These are phyloP conservation scores for silkworm (Bombyx mori) DNA, from an alignment of 1,140 invertebrate genomes.

Conservation along the genomic window DNA sequence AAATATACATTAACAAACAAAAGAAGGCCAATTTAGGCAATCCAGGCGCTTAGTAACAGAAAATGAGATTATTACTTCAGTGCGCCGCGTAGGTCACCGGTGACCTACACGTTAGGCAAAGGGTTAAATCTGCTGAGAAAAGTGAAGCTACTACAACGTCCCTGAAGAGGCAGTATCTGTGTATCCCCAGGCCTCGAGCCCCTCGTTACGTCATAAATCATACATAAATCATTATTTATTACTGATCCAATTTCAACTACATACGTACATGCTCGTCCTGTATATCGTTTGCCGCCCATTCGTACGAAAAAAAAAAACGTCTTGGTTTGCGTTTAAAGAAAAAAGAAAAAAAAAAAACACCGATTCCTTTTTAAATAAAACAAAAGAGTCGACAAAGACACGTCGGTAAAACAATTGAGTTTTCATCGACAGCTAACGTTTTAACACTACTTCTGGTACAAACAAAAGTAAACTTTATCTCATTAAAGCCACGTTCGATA, in stretches of 20 bases:
- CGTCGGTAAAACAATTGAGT: slow-evolving; percentile 68
- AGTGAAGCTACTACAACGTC: no score
- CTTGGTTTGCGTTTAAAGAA: slow-evolving; percentile 26
- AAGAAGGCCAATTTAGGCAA: no score
- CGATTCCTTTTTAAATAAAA: slow-evolving; percentile 63
- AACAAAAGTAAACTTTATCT: neutral
- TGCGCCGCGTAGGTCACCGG: no score
- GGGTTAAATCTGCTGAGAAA: no score
- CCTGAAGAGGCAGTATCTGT: no score
- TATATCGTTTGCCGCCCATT: slow-evolving; percentile 47
- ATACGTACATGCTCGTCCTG: slow-evolving; percentile 1
- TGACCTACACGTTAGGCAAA: no score
- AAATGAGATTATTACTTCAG: no score
- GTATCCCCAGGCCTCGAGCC: slow-evolving; percentile 8
- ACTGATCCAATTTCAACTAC: slow-evolving; percentile 54
- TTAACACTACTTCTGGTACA: slow-evolving; percentile 15
- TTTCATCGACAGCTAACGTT: slow-evolving; percentile 22
- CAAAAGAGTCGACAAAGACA: slow-evolving; percentile 63
- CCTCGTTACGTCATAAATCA: slow-evolving; percentile 43
- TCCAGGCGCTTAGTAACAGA: no score
- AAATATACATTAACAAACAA: no score
- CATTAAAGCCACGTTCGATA: neutral
- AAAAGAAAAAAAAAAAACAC: slow-evolving; percentile 11
- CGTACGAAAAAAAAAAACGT: slow-evolving; percentile 41
- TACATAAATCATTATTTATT: slow-evolving; percentile 66